phyloP scores from a whole-genome alignment of 2,113 vertebrate species.

The Atlantisia rogersi region DNA sequence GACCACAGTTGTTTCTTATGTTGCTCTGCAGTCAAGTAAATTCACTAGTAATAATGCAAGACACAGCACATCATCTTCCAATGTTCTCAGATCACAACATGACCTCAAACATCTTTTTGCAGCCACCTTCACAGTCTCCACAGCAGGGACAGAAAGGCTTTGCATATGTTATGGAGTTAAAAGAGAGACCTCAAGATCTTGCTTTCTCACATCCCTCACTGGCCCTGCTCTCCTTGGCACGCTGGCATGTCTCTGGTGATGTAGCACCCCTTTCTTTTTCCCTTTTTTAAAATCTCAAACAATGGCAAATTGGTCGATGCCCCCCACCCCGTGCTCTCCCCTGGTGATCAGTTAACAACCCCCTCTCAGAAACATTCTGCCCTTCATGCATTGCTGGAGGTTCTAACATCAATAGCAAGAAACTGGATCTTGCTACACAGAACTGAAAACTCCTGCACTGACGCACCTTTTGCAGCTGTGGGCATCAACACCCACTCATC shows the following conservation, averaged over 20 bases:
- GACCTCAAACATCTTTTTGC: not conserved
- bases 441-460: not conserved
- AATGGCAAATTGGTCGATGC: not conserved
- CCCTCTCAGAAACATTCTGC: not conserved
- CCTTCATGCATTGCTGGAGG: not conserved
- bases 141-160: not conserved
- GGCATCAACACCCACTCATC: constrained; percentile 30
- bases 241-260: not conserved
- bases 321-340: not conserved
- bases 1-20: rapidly evolving
- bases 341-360: not conserved
- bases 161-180: not conserved
- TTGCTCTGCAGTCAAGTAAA: not conserved
- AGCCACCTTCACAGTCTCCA: not conserved
- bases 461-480: constrained; percentile 1
- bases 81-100: not conserved
- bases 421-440: not conserved
- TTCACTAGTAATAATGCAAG: not conserved
- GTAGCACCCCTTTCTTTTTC: not conserved
- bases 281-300: not conserved
- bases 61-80: not conserved
- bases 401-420: not conserved
- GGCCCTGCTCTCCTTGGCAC: not conserved
- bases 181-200: not conserved
- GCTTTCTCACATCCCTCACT: not conserved